phyloP scores from a whole-genome alignment of 2,888 invertebrate genomes.

The Eulithis prunata region DNA sequence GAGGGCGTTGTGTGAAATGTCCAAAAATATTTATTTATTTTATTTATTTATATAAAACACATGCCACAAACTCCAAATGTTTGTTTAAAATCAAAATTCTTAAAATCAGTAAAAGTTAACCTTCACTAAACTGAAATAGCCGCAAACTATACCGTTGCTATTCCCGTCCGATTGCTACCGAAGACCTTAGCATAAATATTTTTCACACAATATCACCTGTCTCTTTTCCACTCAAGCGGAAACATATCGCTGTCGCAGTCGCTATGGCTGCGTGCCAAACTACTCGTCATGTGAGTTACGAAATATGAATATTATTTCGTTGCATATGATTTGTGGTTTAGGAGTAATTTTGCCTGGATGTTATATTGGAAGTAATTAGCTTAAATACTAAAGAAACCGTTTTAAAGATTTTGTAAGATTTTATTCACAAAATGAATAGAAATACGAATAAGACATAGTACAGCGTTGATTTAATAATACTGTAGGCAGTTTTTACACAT shows the following conservation, averaged over 20 bases:
- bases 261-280: conserved; percentile 71
- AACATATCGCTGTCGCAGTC: conserved; percentile 67
- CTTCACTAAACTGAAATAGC: conserved; percentile 77
- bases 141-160: conserved; percentile 56
- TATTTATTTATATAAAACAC: conserved; percentile 23
- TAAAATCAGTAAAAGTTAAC: conserved; percentile 58
- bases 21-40: too few species aligned
- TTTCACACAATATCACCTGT: conserved; percentile 81
- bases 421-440: too few species aligned
- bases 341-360: neutral
- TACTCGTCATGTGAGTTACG: conserved; percentile 66
- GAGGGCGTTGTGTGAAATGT: too few species aligned
- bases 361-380: neutral
- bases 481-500: too few species aligned
- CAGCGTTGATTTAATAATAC: too few species aligned
- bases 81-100: conserved; percentile 45
- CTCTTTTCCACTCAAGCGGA: conserved; percentile 68
- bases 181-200: conserved; percentile 77
- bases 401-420: too few species aligned
- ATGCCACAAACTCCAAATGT: conserved; percentile 26
- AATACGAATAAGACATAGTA: too few species aligned
- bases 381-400: too few species aligned
- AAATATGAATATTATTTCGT: conserved; percentile 77
- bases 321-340: conserved; percentile 45
- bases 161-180: conserved; percentile 71